Conservation (phyloP, 2,797 vertebrate species). For the Meriones psammophilus region DNA sequence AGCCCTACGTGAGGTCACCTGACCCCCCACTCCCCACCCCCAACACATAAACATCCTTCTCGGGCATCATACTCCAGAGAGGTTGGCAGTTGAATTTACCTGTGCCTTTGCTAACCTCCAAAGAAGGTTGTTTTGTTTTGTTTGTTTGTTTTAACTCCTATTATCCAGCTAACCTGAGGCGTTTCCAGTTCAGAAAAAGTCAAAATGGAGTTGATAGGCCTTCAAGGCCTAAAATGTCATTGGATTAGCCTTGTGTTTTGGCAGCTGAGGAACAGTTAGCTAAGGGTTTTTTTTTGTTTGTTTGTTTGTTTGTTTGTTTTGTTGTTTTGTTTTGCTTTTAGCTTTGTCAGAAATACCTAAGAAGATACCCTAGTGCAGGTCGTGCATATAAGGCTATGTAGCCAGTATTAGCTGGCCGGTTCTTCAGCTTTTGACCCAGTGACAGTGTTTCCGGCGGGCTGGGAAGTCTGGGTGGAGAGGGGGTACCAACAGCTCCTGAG, state of each 20-base stretch:
- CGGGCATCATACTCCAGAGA: background rate
- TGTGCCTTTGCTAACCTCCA: constrained; percentile 35
- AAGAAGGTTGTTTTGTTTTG: background rate
- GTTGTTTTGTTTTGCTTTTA: background rate
- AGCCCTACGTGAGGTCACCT: too few species aligned
- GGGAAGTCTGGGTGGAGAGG: background rate
- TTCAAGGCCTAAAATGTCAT: background rate
- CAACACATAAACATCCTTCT: background rate
- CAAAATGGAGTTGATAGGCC: background rate
- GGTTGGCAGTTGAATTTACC: background rate
- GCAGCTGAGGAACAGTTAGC: background rate
- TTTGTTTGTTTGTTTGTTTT: background rate
- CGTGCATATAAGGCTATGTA: background rate
- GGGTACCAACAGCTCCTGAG: background rate
- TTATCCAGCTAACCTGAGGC: constrained; percentile 20
- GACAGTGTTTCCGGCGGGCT: background rate
- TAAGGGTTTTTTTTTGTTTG: constrained; percentile 28
- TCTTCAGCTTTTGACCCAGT: background rate
- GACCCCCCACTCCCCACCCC: fast-evolving
- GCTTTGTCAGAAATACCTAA: constrained; percentile 7
- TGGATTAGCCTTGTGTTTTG: background rate
- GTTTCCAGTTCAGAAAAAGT: constrained; percentile 38
- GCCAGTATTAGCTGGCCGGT: background rate
- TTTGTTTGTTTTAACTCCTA: background rate
- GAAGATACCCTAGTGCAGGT: background rate